Conservation (phyloP, 92 coral and sea anemone species). For the Umimayanthus chanpuru region DNA sequence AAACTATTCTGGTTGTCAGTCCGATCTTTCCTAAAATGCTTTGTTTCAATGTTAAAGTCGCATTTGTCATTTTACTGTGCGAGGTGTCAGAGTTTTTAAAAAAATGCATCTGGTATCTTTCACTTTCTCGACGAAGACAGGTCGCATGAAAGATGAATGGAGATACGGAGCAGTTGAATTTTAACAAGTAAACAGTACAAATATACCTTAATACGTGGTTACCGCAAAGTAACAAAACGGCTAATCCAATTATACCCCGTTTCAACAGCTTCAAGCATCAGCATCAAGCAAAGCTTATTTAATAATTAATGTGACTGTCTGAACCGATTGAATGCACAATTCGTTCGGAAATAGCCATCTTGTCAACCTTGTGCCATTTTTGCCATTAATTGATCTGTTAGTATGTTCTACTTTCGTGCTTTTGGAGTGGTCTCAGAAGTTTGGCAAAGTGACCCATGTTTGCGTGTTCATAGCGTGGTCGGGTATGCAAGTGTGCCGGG, state of each 20-base stretch:
- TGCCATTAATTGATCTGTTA: neutral
- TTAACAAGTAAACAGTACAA: neutral
- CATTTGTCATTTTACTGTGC: neutral
- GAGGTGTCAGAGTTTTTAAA: neutral
- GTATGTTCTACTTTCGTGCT: neutral
- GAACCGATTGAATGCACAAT: neutral
- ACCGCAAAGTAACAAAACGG: slow-evolving; percentile 21
- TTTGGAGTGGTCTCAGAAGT: neutral
- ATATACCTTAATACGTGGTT: neutral
- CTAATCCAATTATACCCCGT: slow-evolving; percentile 14
- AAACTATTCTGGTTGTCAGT: neutral
- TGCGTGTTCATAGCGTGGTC: slow-evolving; percentile 27
- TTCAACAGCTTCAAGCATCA: slow-evolving; percentile 29
- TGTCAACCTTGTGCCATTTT: neutral
- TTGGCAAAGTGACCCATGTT: neutral
- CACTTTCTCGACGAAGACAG: neutral
- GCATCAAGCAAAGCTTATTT: neutral
- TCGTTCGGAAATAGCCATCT: neutral
- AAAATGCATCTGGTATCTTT: neutral
- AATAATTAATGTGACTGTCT: neutral
- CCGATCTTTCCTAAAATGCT: neutral
- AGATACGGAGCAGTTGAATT: neutral
- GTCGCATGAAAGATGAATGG: neutral
- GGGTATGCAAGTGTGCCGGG: slow-evolving; percentile 2
- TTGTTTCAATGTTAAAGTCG: neutral